These are phyloP conservation scores for Adelphocoris suturalis DNA, from an alignment of 2,888 invertebrate species.

Conservation along the genomic window DNA sequence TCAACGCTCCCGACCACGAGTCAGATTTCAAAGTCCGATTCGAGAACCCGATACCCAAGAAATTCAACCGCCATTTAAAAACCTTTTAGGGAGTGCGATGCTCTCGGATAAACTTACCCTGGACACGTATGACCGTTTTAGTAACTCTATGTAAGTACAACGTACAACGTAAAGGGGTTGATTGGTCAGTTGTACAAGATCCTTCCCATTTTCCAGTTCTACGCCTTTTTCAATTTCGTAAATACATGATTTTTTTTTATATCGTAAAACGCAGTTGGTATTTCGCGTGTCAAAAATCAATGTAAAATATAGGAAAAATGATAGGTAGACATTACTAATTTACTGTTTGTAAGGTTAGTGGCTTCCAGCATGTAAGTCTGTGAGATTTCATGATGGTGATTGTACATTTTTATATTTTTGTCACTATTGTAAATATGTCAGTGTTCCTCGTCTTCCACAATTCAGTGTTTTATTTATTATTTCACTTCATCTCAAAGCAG, in stretches of 20 bases:
- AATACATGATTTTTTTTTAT: neutral
- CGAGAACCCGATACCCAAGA: neutral
- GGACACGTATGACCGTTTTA: neutral
- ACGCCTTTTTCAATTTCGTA: neutral
- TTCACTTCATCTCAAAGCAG: too few relatives aligned
- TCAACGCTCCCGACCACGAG: conserved; percentile 54
- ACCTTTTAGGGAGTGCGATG: neutral
- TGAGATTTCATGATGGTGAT: neutral
- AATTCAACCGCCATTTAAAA: neutral
- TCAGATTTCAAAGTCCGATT: neutral
- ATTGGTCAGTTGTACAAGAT: neutral
- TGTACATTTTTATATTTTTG: conserved; percentile 1
- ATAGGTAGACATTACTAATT: neutral
- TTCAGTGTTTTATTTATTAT: too few relatives aligned
- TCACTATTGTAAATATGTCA: conserved; percentile 6
- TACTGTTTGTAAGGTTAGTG: neutral
- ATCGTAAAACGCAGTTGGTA: conserved; percentile 3
- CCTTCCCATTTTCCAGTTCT: neutral
- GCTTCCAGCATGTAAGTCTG: neutral
- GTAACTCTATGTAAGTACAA: too few relatives aligned
- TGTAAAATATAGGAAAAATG: conserved; percentile 5
- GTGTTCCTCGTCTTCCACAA: neutral
- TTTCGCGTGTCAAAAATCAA: neutral
- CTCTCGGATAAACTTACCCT: neutral
- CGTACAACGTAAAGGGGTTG: too few relatives aligned